Evolutionary conservation across 2,797 vertebrate genomes (phyloP).

Genomic region (Falco biarmicus): DNA sequence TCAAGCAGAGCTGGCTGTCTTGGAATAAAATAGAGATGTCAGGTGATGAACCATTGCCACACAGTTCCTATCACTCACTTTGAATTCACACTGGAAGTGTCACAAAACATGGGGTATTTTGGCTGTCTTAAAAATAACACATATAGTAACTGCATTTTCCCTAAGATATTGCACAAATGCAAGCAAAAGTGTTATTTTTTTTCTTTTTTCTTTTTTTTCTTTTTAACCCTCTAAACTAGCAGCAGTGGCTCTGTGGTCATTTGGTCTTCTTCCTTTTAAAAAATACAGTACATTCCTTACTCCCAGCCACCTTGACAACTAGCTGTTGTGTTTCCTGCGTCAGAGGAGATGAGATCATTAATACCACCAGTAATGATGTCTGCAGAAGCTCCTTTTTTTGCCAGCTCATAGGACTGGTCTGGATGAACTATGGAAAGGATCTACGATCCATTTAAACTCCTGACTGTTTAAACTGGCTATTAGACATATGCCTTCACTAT

Average conservation of each 20-base stretch:
- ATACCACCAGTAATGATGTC: conserved; percentile 21
- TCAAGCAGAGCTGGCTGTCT: neutral
- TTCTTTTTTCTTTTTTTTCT: neutral
- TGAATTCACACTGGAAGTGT: neutral
- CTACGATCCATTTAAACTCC: neutral
- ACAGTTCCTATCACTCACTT: neutral
- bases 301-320: conserved; percentile 45
- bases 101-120: neutral
- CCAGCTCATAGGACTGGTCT: neutral
- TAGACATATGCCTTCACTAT: neutral
- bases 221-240: neutral
- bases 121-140: neutral
- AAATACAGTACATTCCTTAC: conserved; percentile 34
- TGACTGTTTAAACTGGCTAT: neutral
- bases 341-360: conserved; percentile 51
- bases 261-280: neutral
- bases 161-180: neutral
- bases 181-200: neutral
- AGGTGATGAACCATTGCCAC: neutral
- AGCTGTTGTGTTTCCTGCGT: neutral
- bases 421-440: neutral
- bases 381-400: conserved; percentile 16
- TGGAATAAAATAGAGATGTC: neutral
- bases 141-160: neutral
- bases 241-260: neutral